Evolutionary conservation across 2,113 vertebrate genomes (phyloP).

Genomic region (Motacilla alba): DNA sequence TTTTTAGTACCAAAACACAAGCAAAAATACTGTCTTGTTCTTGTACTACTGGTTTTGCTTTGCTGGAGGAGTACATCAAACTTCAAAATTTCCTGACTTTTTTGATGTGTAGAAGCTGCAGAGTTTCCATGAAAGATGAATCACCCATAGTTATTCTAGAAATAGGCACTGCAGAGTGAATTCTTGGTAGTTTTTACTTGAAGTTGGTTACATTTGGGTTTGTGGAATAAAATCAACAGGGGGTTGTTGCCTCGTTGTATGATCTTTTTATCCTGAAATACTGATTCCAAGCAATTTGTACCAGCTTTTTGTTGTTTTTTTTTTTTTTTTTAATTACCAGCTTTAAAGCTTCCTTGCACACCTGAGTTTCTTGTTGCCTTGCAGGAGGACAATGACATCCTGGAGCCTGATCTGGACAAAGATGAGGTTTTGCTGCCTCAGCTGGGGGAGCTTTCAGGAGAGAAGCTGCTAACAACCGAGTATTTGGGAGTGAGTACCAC

Average conservation of each 20-base stretch:
- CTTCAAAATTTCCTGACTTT: neutral
- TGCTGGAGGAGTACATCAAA: neutral
- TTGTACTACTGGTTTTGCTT: neutral
- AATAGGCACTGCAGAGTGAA: neutral
- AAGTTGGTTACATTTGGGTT: neutral
- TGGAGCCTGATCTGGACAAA: conserved; percentile 89
- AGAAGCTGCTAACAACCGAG: conserved; percentile 91
- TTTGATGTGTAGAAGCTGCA: neutral
- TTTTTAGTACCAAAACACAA: neutral
- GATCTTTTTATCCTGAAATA: neutral
- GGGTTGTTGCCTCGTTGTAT: neutral
- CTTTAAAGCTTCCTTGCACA: neutral
- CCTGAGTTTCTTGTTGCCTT: neutral
- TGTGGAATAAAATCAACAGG: neutral
- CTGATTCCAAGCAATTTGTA: neutral
- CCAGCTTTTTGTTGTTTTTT: neutral
- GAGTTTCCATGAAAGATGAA: neutral
- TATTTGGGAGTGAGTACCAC: conserved; percentile 87
- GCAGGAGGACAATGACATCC: conserved; percentile 80
- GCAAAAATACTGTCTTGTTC: neutral
- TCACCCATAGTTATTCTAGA: neutral
- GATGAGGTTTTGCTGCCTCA: conserved; percentile 88
- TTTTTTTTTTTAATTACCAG: neutral
- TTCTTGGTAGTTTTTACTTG: neutral
- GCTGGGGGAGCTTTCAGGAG: conserved; percentile 87